Evolutionary conservation across 2,113 vertebrate species (phyloP), one percentile per base, ranked within the genome.

Genomic region (Tautogolabrus adspersus): DNA sequence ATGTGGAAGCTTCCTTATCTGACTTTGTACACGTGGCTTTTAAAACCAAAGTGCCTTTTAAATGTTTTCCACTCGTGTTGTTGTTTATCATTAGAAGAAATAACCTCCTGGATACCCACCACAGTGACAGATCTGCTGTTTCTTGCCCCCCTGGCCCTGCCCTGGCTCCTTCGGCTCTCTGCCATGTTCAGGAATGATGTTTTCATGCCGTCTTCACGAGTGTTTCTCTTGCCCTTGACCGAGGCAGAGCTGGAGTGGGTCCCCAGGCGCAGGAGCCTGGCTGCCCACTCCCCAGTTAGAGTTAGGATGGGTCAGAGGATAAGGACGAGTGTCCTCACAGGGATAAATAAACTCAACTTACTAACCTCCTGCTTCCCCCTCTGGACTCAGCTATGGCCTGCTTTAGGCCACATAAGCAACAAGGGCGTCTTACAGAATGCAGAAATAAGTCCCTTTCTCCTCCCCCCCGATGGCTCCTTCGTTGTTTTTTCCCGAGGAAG

Each of bases 241-340:
- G 12, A 63, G 61, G 18, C 30, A 40, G 73, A 61, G 40, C 12
- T 10, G 1, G 44, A 74, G 65, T 21, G 4, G 6, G 66, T 84
- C 85, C 63, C 82, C 37, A 52, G 65, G 69, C 55, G 7, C 58
- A 16, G 2, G 16, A 83, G 21, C 52, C 58, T 21, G 42, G 21
- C 26, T 64, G 37, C 19, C 42, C 65, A 52, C 34, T 73, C 23
- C 51, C 58, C 64, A 51, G 38, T 68, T 65, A 49, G 0, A 76
- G 67, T 37, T 15, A 54, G 56, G 26, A 30, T 23, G 51, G 71
- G 79, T 84, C 82, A 82, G 60, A 76, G 56, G 11, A 57, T 47
- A 19, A 76, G 82, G 71, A 76, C 58, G 16, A 47, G 46, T 68
- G 76, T 79, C 58, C 82, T 75, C 79, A 54, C 42, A 61, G 67